Conservation (phyloP, 1,140 invertebrate species). For the Diuraphis noxia region DNA sequence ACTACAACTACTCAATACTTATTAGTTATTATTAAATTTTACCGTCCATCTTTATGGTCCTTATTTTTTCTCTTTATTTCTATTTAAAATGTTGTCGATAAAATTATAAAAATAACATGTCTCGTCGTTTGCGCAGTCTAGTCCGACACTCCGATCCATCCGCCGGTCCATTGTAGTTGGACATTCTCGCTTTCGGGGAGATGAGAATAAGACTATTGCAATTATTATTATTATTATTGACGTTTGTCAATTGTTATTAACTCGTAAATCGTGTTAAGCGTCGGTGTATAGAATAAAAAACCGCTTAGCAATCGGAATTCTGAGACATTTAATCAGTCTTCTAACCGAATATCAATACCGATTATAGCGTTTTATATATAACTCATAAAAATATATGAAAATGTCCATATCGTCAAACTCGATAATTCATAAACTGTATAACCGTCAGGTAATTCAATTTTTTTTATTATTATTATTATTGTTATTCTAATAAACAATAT, state of each 20-base stretch:
- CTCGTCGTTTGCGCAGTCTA: not conserved
- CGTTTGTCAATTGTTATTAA: not conserved
- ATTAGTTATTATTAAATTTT: not conserved
- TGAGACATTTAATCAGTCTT: not conserved
- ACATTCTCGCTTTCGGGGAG: not conserved
- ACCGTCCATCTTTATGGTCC: not conserved
- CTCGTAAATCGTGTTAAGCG: not conserved
- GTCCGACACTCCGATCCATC: not conserved
- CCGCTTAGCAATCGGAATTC: not conserved
- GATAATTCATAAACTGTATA: constrained; percentile 11
- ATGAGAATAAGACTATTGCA: not conserved
- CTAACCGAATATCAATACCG: not conserved
- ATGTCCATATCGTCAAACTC: constrained; percentile 21
- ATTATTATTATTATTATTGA: not conserved
- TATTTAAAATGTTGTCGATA: not conserved
- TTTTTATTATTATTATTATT: not conserved
- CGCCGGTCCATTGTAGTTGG: not conserved
- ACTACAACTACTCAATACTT: not conserved
- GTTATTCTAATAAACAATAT: not conserved
- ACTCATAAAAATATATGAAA: not conserved
- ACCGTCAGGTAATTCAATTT: constrained; percentile 20
- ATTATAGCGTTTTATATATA: not conserved
- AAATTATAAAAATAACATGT: not conserved
- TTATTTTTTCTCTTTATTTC: not conserved
- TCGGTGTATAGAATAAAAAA: not conserved